Evolutionary conservation across 1,140 invertebrate genomes (phyloP).

Genomic region (Archivesica marissinica): DNA sequence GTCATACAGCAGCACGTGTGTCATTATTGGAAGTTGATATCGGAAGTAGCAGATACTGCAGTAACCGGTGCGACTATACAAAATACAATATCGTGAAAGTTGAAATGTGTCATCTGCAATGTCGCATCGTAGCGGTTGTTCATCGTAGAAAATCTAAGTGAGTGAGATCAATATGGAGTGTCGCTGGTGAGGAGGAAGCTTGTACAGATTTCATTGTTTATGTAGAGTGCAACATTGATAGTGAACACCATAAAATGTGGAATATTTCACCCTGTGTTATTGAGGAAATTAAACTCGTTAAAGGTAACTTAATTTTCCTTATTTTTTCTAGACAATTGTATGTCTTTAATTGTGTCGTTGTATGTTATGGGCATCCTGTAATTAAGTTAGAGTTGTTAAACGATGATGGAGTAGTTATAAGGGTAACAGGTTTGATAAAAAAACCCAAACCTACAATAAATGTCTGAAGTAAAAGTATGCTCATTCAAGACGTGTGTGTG

Average conservation of each 20-base stretch:
- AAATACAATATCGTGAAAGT: conserved; percentile 38
- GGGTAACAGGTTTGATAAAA: too few relatives aligned
- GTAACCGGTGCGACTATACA: conserved; percentile 15
- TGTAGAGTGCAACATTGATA: conserved; percentile 20
- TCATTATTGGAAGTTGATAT: conserved; percentile 42
- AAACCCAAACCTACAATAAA: too few relatives aligned
- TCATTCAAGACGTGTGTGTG: too few relatives aligned
- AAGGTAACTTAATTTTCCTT: conserved; percentile 14
- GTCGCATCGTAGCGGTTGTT: background rate
- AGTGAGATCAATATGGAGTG: background rate
- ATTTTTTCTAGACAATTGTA: background rate
- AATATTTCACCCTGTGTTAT: conserved; percentile 4
- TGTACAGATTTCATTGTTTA: conserved; percentile 15
- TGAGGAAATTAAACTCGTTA: background rate
- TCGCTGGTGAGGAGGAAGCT: conserved; percentile 1
- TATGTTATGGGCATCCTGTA: too few relatives aligned
- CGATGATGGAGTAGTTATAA: too few relatives aligned
- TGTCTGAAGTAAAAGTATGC: too few relatives aligned
- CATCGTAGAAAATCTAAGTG: conserved; percentile 19
- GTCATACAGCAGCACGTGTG: conserved; percentile 15
- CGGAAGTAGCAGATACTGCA: conserved; percentile 15
- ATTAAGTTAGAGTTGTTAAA: too few relatives aligned
- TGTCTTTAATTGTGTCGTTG: too few relatives aligned
- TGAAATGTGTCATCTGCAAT: conserved; percentile 29
- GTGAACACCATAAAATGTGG: conserved; percentile 17